A percentile compares a stretch with the other conserved stretches of the same genome.
Conservation (phyloP, 2,113 vertebrate species). For the Mormoops blainvillei region DNA sequence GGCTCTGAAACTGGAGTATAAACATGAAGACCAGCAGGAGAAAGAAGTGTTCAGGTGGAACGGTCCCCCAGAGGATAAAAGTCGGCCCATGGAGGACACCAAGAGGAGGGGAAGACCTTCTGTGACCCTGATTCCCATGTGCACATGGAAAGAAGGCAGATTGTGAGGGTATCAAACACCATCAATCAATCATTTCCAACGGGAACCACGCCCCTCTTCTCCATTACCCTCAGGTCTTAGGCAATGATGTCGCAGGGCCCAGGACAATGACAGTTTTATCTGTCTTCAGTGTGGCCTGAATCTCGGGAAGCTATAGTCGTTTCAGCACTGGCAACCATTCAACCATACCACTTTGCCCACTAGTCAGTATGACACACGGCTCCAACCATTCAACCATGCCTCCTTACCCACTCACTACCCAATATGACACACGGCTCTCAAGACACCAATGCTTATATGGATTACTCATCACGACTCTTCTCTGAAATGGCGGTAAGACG, state of each 20-base stretch:
- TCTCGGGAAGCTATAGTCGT: background rate
- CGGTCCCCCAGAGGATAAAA: background rate
- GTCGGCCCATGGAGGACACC: accelerated
- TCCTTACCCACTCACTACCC: background rate
- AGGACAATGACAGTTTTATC: background rate
- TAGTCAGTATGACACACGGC: too few relatives aligned
- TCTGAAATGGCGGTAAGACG: background rate
- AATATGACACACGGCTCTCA: background rate
- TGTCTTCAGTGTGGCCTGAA: background rate
- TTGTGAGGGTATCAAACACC: background rate
- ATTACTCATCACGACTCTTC: background rate
- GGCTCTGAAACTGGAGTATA: background rate
- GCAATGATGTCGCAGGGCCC: background rate
- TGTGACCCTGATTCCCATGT: background rate
- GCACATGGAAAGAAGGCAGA: background rate
- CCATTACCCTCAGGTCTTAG: too few relatives aligned
- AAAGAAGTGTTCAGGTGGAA: background rate
- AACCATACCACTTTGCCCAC: accelerated
- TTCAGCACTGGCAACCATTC: accelerated
- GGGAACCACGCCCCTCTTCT: background rate
- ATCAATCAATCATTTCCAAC: background rate
- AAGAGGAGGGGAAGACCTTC: background rate
- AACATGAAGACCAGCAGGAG: background rate
- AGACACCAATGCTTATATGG: background rate
- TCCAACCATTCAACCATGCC: accelerated